A percentile compares a stretch with the other conserved stretches of the same genome.
Conservation (phyloP, 1,140 invertebrate species). For the Cydia splendana region DNA sequence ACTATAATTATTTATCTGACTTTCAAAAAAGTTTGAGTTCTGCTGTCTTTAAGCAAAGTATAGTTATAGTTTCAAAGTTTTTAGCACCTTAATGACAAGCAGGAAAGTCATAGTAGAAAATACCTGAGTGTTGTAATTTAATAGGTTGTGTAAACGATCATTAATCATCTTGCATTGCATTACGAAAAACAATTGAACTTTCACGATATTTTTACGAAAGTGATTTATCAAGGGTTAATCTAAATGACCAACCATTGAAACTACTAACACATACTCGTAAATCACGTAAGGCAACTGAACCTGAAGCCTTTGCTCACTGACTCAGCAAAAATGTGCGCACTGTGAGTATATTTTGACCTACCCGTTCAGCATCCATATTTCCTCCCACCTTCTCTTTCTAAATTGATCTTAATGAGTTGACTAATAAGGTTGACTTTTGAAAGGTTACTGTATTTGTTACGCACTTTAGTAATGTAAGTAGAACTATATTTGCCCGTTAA, state of each 20-base stretch:
- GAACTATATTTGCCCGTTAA: not conserved
- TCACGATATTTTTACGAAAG: too few relatives aligned
- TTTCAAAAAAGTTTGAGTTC: too few relatives aligned
- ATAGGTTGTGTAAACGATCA: too few relatives aligned
- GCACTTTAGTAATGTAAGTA: not conserved
- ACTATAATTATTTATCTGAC: too few relatives aligned
- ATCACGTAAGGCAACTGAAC: not conserved
- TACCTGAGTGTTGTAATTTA: too few relatives aligned
- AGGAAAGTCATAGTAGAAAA: too few relatives aligned
- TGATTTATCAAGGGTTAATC: not conserved
- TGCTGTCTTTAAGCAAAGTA: too few relatives aligned
- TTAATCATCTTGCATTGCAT: too few relatives aligned
- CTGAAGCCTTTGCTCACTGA: constrained; percentile 6
- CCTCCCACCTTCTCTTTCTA: not conserved
- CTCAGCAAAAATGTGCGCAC: constrained; percentile 1
- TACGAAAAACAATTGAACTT: too few relatives aligned
- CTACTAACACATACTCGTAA: not conserved
- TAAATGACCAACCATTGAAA: not conserved
- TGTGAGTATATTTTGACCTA: constrained; percentile 5
- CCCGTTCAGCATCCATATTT: not conserved
- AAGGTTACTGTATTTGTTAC: not conserved
- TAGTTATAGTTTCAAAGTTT: too few relatives aligned
- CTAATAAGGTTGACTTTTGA: not conserved
- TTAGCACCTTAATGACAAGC: too few relatives aligned
- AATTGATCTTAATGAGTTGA: not conserved